Percentiles rank a stretch among this genome's conserved stretches.
These are phyloP conservation scores for Drosophila rubida DNA, from an alignment of 2,888 invertebrate species.

Conservation along the genomic window DNA sequence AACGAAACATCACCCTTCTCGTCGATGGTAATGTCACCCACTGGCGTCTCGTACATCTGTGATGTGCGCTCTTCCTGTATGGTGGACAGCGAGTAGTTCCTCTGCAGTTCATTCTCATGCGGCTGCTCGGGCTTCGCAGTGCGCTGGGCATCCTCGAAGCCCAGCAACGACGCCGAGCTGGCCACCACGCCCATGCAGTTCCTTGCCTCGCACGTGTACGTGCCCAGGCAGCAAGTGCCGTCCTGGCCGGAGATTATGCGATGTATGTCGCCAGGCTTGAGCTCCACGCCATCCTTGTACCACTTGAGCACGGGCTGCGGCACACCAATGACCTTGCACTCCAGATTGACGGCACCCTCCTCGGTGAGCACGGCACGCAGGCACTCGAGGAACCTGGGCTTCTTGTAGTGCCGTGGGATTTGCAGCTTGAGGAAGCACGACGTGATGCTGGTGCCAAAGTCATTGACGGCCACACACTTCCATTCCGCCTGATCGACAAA, in stretches of 20 bases:
- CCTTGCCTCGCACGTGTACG: constrained; percentile 95
- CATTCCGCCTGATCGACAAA: constrained; percentile 95
- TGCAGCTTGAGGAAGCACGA: constrained; percentile 93
- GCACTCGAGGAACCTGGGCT: constrained; percentile 94
- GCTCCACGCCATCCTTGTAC: constrained; percentile 95
- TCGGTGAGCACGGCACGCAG: constrained; percentile 93
- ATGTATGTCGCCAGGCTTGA: constrained; percentile 96
- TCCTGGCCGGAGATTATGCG: constrained; percentile 95
- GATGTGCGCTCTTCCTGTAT: constrained; percentile 96
- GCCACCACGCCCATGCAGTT: constrained; percentile 96
- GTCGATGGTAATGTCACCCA: constrained; percentile 91
- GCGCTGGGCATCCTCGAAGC: constrained; percentile 91
- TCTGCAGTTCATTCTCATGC: constrained; percentile 86
- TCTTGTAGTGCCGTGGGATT: constrained; percentile 95
- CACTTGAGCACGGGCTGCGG: constrained; percentile 95
- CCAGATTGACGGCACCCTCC: constrained; percentile 94
- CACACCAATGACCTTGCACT: constrained; percentile 96
- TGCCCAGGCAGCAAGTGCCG: constrained; percentile 95
- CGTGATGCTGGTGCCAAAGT: constrained; percentile 94
- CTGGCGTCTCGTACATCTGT: constrained; percentile 93
- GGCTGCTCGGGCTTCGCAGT: constrained; percentile 85
- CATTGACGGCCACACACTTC: constrained; percentile 95
- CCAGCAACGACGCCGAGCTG: constrained; percentile 94
- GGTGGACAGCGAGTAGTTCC: constrained; percentile 94
- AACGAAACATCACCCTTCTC: constrained; percentile 95